Evolutionary conservation across 2,888 invertebrate genomes (phyloP).

Genomic region (Stenotaenia linearis): DNA sequence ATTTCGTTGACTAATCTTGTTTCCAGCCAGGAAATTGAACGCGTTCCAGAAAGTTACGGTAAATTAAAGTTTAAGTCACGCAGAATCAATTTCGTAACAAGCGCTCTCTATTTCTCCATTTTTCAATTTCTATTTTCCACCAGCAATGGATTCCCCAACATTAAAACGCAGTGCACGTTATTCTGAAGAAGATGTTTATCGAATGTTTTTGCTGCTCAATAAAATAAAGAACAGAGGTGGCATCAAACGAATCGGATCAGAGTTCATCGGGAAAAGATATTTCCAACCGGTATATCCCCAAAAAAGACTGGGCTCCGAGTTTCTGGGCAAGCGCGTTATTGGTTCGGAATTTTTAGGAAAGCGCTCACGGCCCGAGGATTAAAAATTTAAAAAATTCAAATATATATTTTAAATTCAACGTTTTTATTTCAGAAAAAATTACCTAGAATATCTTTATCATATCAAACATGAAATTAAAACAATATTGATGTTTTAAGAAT

Average conservation of each 20-base stretch:
- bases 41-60: background rate
- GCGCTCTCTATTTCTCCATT: background rate
- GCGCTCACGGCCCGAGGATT: background rate
- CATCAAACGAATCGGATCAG: conserved; percentile 34
- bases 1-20: background rate
- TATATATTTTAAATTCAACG: background rate
- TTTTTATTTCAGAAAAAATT: background rate
- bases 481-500: background rate
- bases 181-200: background rate
- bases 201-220: background rate
- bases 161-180: background rate
- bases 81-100: background rate
- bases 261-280: conserved; percentile 36
- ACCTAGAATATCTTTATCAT: background rate
- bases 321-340: conserved; percentile 35
- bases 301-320: conserved; percentile 35
- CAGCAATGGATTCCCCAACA: background rate
- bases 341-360: conserved; percentile 37
- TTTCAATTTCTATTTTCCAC: background rate
- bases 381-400: background rate
- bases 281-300: background rate
- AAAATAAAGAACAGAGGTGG: background rate
- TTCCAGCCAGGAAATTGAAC: background rate
- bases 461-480: background rate
- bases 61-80: background rate